phyloP scores from a whole-genome alignment of 2,113 vertebrate genomes.

The Anoura caudifer region DNA sequence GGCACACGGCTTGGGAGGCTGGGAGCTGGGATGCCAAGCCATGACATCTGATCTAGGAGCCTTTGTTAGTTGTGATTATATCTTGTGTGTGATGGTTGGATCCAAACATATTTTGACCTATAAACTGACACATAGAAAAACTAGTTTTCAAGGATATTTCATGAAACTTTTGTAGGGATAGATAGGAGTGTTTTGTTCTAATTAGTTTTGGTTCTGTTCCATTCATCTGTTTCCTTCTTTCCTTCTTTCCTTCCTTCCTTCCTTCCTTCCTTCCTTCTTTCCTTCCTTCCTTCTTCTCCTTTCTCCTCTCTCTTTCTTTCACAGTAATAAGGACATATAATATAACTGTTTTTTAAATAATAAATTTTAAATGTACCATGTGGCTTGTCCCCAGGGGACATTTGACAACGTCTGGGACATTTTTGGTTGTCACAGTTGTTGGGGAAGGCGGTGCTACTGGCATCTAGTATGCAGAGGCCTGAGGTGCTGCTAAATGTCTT shows the following conservation, averaged over 20 bases:
- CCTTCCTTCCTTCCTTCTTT: no score
- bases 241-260: no score
- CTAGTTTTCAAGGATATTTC: not conserved
- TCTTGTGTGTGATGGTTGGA: not conserved
- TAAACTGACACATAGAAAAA: not conserved
- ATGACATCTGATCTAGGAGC: not conserved
- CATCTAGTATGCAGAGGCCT: no score
- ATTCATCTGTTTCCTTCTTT: not conserved
- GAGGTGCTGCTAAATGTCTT: not conserved
- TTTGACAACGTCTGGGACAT: not conserved
- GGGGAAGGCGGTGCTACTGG: fast-evolving
- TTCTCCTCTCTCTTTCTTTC: not conserved
- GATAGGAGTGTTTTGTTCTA: not conserved
- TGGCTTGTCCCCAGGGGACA: not conserved
- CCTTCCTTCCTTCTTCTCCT: not conserved
- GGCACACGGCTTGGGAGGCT: fast-evolving
- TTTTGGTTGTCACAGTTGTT: not conserved
- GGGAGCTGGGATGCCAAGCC: not conserved
- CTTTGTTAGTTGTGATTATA: not conserved
- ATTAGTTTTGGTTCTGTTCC: not conserved
- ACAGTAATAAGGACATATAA: not conserved
- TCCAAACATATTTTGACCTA: not conserved
- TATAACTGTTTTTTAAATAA: not conserved
- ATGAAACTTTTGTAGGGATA: not conserved
- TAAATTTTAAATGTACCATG: not conserved